These are phyloP conservation scores for Blomia tropicalis DNA, from an alignment of 2,888 invertebrate species.

Conservation along the genomic window DNA sequence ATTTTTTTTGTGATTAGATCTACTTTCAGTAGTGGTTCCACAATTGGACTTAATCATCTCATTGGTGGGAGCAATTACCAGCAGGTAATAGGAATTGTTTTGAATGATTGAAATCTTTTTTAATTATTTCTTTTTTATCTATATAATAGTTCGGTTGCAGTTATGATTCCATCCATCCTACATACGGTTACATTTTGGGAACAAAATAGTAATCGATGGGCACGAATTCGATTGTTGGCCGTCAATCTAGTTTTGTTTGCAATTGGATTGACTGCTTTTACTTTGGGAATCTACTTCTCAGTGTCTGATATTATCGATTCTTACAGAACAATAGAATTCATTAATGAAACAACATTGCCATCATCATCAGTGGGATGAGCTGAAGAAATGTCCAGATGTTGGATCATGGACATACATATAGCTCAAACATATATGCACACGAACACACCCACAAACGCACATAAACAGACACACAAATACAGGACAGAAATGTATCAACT, in stretches of 20 bases:
- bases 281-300: slow-evolving; percentile 16
- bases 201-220: slow-evolving; percentile 34
- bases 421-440: too few species aligned
- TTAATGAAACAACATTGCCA: background rate
- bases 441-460: too few species aligned
- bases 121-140: background rate
- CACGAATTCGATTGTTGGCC: background rate
- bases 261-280: slow-evolving; percentile 14
- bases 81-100: slow-evolving; percentile 45
- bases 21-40: slow-evolving; percentile 61
- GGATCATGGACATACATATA: too few species aligned
- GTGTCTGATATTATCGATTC: slow-evolving; percentile 14
- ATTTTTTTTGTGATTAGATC: slow-evolving; percentile 42
- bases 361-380: too few species aligned
- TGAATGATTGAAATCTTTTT: slow-evolving; percentile 1
- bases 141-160: slow-evolving; percentile 46
- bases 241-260: background rate
- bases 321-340: too few species aligned
- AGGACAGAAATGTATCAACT: too few species aligned
- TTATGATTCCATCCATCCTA: slow-evolving; percentile 68
- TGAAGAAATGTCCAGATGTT: too few species aligned
- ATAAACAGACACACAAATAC: too few species aligned
- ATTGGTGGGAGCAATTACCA: slow-evolving; percentile 69
- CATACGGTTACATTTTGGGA: slow-evolving; percentile 70
- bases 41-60: slow-evolving; percentile 71